Percentiles rank a stretch among this genome's conserved stretches.
Evolutionary conservation across 2,113 vertebrate genomes (phyloP).

Genomic region (Oxygymnocypris stewartii): DNA sequence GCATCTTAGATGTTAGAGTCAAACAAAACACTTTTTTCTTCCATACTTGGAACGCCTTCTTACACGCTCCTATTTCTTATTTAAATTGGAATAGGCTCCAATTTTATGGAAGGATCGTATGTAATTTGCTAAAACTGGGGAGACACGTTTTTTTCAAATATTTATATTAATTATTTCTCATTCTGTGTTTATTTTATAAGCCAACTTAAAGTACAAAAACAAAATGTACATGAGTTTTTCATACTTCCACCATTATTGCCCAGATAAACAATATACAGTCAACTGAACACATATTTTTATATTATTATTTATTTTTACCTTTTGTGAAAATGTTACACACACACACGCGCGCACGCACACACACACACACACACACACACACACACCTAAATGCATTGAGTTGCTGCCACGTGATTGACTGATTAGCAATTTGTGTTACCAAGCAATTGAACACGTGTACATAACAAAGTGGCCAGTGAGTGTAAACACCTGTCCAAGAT

Average conservation of each 20-base stretch:
- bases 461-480: no score
- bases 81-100: not conserved
- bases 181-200: not conserved
- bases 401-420: no score
- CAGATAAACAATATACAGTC: not conserved
- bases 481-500: no score
- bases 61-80: not conserved
- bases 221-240: not conserved
- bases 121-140: not conserved
- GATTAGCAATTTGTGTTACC: no score
- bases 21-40: conserved; percentile 4
- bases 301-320: no score
- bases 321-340: no score
- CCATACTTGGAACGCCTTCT: not conserved
- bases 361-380: no score
- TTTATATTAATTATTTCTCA: not conserved
- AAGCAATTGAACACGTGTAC: no score
- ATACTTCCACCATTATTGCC: not conserved
- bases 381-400: no score
- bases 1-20: not conserved
- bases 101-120: not conserved
- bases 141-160: not conserved
- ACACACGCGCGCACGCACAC: no score
- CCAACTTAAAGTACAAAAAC: not conserved
- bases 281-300: not conserved